Evolutionary conservation across 2,797 vertebrate species (phyloP).

Genomic region (Vultur gryphus): DNA sequence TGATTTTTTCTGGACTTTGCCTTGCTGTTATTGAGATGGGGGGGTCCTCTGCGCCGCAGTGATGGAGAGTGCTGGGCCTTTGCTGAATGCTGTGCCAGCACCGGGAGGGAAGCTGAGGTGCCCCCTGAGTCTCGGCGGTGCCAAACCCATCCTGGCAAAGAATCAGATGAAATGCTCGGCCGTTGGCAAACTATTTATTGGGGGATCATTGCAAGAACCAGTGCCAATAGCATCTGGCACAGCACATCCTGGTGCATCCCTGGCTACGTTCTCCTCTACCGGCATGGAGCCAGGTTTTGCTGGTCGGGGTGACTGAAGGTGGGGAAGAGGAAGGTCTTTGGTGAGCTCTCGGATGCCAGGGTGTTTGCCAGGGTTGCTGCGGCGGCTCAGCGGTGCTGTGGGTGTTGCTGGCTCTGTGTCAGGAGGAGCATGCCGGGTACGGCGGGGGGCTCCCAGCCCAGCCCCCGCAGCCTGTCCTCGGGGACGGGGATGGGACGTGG

Average conservation of each 20-base stretch:
- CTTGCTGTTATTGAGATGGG: background rate
- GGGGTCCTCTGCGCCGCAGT: fast-evolving
- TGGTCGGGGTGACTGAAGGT: background rate
- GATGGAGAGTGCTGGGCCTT: background rate
- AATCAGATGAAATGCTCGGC: background rate
- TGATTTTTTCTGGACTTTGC: background rate
- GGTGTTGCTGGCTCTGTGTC: background rate
- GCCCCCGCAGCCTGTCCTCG: constrained; percentile 12
- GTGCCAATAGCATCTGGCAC: background rate
- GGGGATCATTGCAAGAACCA: background rate
- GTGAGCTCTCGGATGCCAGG: background rate
- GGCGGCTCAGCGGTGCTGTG: constrained; percentile 40
- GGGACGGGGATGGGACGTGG: background rate
- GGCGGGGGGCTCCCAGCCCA: background rate
- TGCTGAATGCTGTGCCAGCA: background rate
- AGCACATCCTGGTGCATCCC: background rate
- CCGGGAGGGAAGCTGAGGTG: fast-evolving
- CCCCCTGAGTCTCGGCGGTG: background rate
- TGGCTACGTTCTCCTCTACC: background rate
- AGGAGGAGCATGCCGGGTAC: background rate
- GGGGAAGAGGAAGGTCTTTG: background rate
- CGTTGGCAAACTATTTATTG: background rate
- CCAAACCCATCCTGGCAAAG: background rate
- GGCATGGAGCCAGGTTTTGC: background rate
- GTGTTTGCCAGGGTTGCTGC: background rate